These are phyloP conservation scores for Pterostichus niger DNA, from an alignment of 2,888 invertebrate species.

Conservation along the genomic window DNA sequence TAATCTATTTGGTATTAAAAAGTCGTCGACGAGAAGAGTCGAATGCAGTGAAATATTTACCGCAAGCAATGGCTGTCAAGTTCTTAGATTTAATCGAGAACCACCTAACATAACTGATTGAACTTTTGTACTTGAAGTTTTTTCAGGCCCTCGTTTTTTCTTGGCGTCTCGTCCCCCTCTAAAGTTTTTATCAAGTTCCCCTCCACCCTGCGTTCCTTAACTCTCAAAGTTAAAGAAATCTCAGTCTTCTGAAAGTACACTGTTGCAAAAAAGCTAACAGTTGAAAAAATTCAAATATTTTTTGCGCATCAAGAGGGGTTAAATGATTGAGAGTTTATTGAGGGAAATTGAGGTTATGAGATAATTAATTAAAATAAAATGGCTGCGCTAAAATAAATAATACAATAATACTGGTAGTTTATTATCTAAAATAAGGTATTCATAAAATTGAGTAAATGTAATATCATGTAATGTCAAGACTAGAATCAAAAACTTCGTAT, in stretches of 20 bases:
- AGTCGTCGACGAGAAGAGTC: background rate
- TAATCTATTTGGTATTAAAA: conserved; percentile 6
- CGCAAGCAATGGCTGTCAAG: conserved; percentile 54
- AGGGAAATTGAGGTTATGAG: conserved; percentile 31
- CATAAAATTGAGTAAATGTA: too few species aligned
- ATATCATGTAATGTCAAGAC: too few species aligned
- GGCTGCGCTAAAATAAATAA: conserved; percentile 4
- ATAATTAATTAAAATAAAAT: conserved; percentile 45
- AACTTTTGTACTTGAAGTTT: conserved; percentile 62
- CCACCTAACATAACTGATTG: conserved; percentile 63
- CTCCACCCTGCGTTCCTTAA: conserved; percentile 43
- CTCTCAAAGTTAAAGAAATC: conserved; percentile 56
- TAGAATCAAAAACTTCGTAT: too few species aligned
- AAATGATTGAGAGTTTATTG: conserved; percentile 47
- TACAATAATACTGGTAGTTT: conserved; percentile 4
- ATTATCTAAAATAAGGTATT: background rate
- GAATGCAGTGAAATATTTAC: conserved; percentile 45
- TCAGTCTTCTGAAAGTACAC: conserved; percentile 54
- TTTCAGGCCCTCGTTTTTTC: conserved; percentile 41
- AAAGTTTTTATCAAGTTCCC: conserved; percentile 55
- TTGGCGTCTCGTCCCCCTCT: conserved; percentile 38
- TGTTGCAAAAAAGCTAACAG: conserved; percentile 48
- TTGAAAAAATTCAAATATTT: conserved; percentile 52
- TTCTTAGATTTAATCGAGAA: conserved; percentile 54
- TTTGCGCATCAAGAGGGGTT: conserved; percentile 42